These are phyloP conservation scores for Taeniopygia guttata DNA, from an alignment of 2,797 vertebrate species.

Conservation along the genomic window DNA sequence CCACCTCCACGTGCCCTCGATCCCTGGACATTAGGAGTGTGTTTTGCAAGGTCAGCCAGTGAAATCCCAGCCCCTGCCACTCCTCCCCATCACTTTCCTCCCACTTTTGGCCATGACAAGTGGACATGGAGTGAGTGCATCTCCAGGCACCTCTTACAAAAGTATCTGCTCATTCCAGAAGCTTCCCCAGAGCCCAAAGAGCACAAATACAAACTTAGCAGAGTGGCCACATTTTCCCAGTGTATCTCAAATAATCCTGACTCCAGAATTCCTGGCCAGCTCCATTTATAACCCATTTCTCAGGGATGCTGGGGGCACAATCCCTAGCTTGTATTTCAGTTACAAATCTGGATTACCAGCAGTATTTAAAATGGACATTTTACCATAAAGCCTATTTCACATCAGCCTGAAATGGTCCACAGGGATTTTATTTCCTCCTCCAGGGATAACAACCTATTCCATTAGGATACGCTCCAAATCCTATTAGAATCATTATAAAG, in stretches of 20 bases:
- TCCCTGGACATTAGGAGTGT: accelerated
- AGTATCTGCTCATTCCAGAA: neutral
- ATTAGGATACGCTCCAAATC: neutral
- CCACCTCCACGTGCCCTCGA: neutral
- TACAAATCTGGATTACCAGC: neutral
- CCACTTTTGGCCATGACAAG: accelerated
- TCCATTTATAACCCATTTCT: neutral
- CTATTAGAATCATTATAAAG: neutral
- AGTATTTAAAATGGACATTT: neutral
- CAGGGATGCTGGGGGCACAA: neutral
- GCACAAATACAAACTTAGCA: neutral
- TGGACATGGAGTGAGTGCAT: accelerated
- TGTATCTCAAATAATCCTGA: accelerated
- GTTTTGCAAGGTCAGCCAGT: neutral
- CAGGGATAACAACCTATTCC: neutral
- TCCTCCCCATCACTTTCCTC: too few relatives aligned
- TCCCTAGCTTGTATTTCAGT: neutral
- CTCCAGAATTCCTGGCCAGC: neutral
- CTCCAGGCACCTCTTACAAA: neutral
- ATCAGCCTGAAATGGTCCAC: neutral
- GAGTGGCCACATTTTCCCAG: too few relatives aligned
- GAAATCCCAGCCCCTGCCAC: neutral
- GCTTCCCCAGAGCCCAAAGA: neutral
- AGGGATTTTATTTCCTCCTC: neutral
- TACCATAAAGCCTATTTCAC: neutral